Evolutionary conservation across 2,113 vertebrate species (phyloP).

Genomic region (Megaceryle torquata): DNA sequence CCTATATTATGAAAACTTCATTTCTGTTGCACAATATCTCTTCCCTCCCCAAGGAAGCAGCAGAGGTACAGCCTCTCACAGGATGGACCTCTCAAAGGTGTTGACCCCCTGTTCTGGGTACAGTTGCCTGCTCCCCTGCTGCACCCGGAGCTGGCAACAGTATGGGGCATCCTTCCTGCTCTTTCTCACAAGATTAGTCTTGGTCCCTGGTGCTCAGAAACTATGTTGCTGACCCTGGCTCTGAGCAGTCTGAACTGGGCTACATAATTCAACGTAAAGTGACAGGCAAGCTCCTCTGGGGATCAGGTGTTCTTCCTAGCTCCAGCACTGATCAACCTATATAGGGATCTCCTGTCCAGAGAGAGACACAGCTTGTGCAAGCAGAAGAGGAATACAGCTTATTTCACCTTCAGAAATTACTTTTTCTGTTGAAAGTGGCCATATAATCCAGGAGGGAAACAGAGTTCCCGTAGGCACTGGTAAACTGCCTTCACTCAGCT

Average conservation of each 20-base stretch:
- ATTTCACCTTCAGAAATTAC: neutral
- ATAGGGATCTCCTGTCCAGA: too few species aligned
- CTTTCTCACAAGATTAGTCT: neutral
- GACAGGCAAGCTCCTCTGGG: neutral
- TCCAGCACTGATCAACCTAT: too few species aligned
- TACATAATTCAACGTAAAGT: rapidly evolving
- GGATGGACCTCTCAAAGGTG: neutral
- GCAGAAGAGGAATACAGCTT: neutral
- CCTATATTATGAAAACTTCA: neutral
- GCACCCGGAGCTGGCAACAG: neutral
- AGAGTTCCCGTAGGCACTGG: neutral
- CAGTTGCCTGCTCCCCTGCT: neutral
- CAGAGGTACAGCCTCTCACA: neutral
- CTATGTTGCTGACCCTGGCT: neutral
- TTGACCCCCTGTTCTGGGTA: neutral
- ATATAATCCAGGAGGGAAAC: neutral
- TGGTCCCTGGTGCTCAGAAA: neutral
- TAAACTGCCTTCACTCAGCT: neutral
- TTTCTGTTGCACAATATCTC: neutral
- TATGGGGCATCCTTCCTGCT: rapidly evolving
- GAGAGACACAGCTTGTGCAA: neutral
- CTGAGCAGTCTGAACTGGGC: neutral
- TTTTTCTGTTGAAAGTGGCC: neutral
- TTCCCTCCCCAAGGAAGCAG: neutral
- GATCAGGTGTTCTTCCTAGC: rapidly evolving